Evolutionary conservation across 2,113 vertebrate genomes (phyloP), one percentile per base, ranked within the genome.

Genomic region (Seriola quinqueradiata): DNA sequence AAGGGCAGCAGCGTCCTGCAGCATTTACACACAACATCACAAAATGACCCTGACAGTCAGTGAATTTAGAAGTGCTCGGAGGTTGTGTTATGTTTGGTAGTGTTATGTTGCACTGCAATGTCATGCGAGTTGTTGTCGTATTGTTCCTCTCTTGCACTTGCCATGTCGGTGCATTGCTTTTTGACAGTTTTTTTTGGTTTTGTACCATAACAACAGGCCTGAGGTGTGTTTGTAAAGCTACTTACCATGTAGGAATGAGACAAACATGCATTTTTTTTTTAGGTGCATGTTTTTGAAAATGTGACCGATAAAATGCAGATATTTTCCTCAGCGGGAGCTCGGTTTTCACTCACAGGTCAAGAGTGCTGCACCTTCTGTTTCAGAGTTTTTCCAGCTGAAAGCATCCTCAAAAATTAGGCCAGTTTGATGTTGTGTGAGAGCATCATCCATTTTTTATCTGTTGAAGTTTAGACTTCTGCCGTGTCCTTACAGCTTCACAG

Each of bases 1-100:
- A 74, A 90, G 87, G 90, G 77, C 89, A 89, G 70, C 48, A 23
- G 25, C 2, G 34, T 89, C 90, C 89, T 66, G 77, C 83, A 91
- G 91, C 88, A 59, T 87, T 90, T 70, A 75, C 84, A 89, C 88
- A 64, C 50, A 78, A 58, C 81, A 86, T 80, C 75, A 50, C 85
- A 90, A 88, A 89, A 80, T 74, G 81, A 78, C 73, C 82, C 85
- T 89, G 90, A 93, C 92, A 88, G 86, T 59, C 80, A 61, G 81
- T 83, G 79, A 64, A 69, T 90, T 78, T 74, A 82, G 71, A 76
- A 89, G 61, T 38, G 87, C 90, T 90, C 0, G 32, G 80, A 93
- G 85, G 82, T 77, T 85, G 52, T 71, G 60, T 70, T 77, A 23
- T 69, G 58, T 81, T 87, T 65, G n/a, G 48, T 57, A 70, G 40